These are phyloP conservation scores for Rhombomys opimus DNA, from an alignment of 2,113 vertebrate genomes.

Conservation along the genomic window DNA sequence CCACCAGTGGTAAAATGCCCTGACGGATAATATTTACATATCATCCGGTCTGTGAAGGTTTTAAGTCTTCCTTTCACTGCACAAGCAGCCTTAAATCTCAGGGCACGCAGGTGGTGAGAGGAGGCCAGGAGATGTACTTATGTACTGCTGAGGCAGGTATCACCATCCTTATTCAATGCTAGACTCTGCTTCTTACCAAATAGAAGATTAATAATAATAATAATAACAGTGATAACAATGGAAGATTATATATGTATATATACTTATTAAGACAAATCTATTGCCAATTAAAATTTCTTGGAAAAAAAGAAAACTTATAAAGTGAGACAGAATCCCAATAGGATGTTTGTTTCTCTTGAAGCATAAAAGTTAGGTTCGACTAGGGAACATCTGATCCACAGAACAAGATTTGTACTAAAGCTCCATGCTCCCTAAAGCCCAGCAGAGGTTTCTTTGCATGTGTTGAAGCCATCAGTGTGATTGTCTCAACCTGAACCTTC, in stretches of 20 bases:
- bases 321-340: slow-evolving; percentile 35
- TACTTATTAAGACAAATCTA: background rate
- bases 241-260: background rate
- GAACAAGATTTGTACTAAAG: slow-evolving; percentile 51
- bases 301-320: slow-evolving; percentile 55
- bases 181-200: background rate
- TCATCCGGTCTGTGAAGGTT: background rate
- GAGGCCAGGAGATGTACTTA: background rate
- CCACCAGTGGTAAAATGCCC: background rate
- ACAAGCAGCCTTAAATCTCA: background rate
- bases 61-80: background rate
- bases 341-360: slow-evolving; percentile 65
- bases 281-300: slow-evolving; percentile 63
- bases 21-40: background rate
- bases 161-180: background rate
- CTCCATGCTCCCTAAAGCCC: background rate
- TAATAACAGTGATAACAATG: too few species aligned
- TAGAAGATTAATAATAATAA: background rate
- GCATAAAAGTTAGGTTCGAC: slow-evolving; percentile 52
- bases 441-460: slow-evolving; percentile 25
- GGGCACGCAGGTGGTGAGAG: background rate
- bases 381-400: background rate
- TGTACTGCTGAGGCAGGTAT: background rate
- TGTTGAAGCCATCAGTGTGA: slow-evolving; percentile 16
- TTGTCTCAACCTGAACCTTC: slow-evolving; percentile 4